phyloP scores from a whole-genome alignment of 2,888 invertebrate genomes.

The Phoenoteleia sp. region DNA sequence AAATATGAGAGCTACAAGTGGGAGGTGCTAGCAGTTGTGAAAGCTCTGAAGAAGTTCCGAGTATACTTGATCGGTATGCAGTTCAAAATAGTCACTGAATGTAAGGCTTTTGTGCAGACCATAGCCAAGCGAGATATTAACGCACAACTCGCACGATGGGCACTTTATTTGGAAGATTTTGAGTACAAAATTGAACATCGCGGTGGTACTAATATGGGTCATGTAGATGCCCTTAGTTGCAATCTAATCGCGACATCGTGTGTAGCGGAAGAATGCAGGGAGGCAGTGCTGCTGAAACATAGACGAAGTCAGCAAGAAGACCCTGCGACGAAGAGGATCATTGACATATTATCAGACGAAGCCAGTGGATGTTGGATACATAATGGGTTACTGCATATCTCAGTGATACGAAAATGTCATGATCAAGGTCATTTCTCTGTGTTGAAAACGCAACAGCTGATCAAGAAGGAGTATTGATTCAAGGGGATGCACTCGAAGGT shows the following conservation, averaged over 20 bases:
- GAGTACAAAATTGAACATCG: constrained; percentile 1
- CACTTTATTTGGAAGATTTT: neutral
- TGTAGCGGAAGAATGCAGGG: neutral
- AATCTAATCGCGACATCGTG: neutral
- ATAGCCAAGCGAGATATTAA: neutral
- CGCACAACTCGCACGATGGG: neutral
- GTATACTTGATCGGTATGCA: neutral
- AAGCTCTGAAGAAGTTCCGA: neutral
- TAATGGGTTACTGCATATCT: neutral
- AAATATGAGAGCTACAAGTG: too few species aligned
- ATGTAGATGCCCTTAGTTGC: constrained; percentile 7
- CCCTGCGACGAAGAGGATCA: neutral
- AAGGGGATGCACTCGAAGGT: neutral
- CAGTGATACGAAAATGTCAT: neutral
- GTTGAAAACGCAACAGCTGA: too few species aligned
- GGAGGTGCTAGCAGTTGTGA: neutral
- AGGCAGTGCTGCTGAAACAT: neutral
- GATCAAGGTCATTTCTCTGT: neutral
- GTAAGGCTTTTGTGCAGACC: neutral
- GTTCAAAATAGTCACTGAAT: neutral
- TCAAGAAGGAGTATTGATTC: neutral
- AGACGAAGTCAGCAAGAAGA: neutral
- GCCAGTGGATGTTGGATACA: neutral
- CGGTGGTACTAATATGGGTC: neutral
- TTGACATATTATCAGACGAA: neutral